Evolutionary conservation across 2,888 invertebrate species (phyloP), one percentile per base, ranked within the genome.

Genomic region (Crossocerus cetratus): DNA sequence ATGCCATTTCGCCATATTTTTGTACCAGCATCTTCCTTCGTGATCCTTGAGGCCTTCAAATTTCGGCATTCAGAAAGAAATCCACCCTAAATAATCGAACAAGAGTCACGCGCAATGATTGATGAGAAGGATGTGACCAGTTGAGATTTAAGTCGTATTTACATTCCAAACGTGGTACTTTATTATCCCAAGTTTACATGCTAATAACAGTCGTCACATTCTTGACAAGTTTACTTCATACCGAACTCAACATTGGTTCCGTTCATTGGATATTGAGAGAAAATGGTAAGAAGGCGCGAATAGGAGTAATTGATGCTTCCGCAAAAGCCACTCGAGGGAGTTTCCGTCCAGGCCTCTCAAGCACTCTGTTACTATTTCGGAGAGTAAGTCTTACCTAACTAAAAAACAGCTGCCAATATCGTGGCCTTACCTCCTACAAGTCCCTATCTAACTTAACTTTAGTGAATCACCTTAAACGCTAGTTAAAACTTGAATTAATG

Each of bases 241-340:
- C 11, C 32, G 32, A 32, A 32, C 11, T 8, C n/a, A n/a, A n/a
- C 32, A 32, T 4, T 32, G 32, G 32, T 32, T 8, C 32, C 1
- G 32, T 4, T 32, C 11, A 32, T 32, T 3, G 11, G 49, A 18
- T 49, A 16, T 49, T 16, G 18, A 49, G 14, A 49, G 49, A 49
- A 11, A 18, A 16, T 13, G 3, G n/a, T 16, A n/a, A 18, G 49
- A 18, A 21, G 22, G 61, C 49, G 32, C 70, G 70, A 74, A 68
- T 65, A 73, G 14, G 49, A 60, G 65, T 68, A 69, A 70, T 68
- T 54, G 74, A 68, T 73, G 80, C 70, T 78, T 80, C 80, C 81
- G 81, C 80, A 84, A 84, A 77, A 75, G 67, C 79, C 86, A 87
- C 87, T 87, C 80, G 80, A 86, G 78, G 74, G 80, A 57, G 78